phyloP scores from a whole-genome alignment of 2,888 invertebrate genomes.

The Gymnosoma rotundatum region DNA sequence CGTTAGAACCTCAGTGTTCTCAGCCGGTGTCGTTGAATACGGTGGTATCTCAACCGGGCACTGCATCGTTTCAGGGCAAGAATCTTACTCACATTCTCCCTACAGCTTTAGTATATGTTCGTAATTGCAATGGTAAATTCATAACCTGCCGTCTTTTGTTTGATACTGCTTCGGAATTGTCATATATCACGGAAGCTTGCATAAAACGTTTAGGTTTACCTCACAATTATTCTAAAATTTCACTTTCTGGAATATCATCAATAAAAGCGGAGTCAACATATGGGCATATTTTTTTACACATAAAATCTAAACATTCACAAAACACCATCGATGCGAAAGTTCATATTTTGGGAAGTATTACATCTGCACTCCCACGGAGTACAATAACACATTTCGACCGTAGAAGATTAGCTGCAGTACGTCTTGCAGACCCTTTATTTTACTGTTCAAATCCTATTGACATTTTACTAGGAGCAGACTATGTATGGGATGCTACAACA shows the following conservation, averaged over 20 bases:
- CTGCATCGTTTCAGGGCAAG: background rate
- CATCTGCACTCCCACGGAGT: background rate
- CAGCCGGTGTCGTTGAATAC: slow-evolving; percentile 4
- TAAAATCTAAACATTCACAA: background rate
- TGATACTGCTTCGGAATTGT: slow-evolving; percentile 20
- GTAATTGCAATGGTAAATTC: background rate
- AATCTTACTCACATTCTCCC: slow-evolving; percentile 12
- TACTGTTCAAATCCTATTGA: background rate
- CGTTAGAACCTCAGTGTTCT: background rate
- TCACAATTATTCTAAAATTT: too few relatives aligned
- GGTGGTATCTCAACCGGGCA: background rate
- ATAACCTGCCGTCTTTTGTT: slow-evolving; percentile 24
- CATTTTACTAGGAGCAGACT: background rate
- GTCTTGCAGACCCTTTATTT: background rate
- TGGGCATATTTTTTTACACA: too few relatives aligned
- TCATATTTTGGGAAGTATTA: background rate
- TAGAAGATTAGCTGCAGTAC: background rate
- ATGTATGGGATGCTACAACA: background rate
- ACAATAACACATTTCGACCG: background rate
- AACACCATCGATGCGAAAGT: background rate
- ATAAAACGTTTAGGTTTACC: slow-evolving; percentile 7
- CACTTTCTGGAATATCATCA: too few relatives aligned
- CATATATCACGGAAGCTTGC: slow-evolving; percentile 27
- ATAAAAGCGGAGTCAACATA: too few relatives aligned
- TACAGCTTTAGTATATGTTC: slow-evolving; percentile 23